Percentiles rank a stretch among this genome's conserved stretches.
Conservation (phyloP, 1,140 invertebrate genomes). For the Gyrodactylus salaris region DNA sequence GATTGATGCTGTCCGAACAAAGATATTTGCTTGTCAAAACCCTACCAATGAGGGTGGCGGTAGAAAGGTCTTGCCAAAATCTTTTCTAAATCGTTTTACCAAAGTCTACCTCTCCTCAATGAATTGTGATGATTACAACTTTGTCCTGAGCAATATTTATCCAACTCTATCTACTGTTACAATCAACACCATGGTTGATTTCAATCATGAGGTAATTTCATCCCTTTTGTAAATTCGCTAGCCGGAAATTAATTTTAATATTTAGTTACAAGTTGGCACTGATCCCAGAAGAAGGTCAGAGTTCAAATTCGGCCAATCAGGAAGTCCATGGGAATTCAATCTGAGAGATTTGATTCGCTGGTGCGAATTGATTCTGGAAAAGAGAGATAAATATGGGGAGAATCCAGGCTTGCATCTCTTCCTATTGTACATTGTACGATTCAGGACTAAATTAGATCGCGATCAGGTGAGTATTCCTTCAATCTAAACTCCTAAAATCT, state of each 20-base stretch:
- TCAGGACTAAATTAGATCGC: neutral
- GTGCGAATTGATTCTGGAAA: constrained; percentile 32
- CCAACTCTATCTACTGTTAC: constrained; percentile 19
- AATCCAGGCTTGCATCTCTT: constrained; percentile 33
- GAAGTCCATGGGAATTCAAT: constrained; percentile 81
- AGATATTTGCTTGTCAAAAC: constrained; percentile 90
- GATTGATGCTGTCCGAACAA: constrained; percentile 29
- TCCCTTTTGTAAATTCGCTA: neutral
- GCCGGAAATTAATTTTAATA: neutral
- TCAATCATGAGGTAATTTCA: constrained; percentile 29
- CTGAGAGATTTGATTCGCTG: constrained; percentile 65
- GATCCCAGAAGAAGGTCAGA: neutral
- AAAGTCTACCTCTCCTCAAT: constrained; percentile 58
- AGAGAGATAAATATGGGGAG: constrained; percentile 11
- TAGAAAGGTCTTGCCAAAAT: constrained; percentile 63
- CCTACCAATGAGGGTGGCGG: constrained; percentile 75
- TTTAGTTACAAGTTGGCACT: neutral
- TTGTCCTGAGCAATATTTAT: constrained; percentile 23
- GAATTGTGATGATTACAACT: constrained; percentile 35
- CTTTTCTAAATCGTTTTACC: constrained; percentile 86
- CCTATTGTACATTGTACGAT: constrained; percentile 39
- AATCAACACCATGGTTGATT: constrained; percentile 37
- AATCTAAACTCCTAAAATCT: too few species aligned
- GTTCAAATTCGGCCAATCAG: constrained; percentile 24
- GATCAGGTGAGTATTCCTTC: neutral